Evolutionary conservation across 2,888 invertebrate species (phyloP).

Genomic region (Penaeus monodon): DNA sequence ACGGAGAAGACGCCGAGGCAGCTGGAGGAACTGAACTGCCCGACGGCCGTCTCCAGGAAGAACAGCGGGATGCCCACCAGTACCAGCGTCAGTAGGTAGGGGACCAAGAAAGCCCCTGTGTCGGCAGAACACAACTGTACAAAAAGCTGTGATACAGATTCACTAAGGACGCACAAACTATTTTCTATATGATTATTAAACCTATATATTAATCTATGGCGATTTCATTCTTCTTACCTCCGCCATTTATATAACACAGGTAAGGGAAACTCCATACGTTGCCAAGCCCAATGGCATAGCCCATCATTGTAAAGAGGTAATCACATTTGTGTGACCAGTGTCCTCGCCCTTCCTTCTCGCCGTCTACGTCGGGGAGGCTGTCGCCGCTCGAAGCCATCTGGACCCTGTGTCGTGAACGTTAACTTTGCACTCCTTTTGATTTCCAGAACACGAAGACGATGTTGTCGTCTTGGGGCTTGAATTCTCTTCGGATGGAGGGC

Average conservation of each 20-base stretch:
- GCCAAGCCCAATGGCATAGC: slow-evolving; percentile 91
- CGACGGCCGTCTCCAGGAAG: slow-evolving; percentile 92
- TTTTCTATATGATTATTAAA: too few relatives aligned
- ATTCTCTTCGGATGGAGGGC: too few relatives aligned
- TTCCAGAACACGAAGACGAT: too few relatives aligned
- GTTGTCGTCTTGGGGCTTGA: too few relatives aligned
- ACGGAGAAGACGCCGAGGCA: slow-evolving; percentile 98
- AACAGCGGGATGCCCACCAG: slow-evolving; percentile 98
- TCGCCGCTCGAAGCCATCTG: too few relatives aligned
- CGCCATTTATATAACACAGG: slow-evolving; percentile 95
- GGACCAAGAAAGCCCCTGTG: slow-evolving; percentile 93
- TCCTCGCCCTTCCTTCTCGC: slow-evolving; percentile 36
- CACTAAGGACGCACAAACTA: too few relatives aligned
- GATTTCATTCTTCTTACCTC: slow-evolving; percentile 73
- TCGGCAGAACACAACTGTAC: background rate
- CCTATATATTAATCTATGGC: too few relatives aligned
- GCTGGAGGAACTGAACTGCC: slow-evolving; percentile 97
- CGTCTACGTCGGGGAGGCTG: background rate
- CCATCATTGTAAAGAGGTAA: slow-evolving; percentile 62
- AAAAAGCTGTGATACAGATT: background rate
- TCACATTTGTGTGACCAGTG: slow-evolving; percentile 62
- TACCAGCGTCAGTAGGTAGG: slow-evolving; percentile 92
- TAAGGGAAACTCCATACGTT: slow-evolving; percentile 97
- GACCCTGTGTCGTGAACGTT: too few relatives aligned
- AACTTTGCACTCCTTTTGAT: too few relatives aligned